Evolutionary conservation across 2,113 vertebrate genomes (phyloP), one percentile per base, ranked within the genome.

Genomic region (Danionella cerebrum): DNA sequence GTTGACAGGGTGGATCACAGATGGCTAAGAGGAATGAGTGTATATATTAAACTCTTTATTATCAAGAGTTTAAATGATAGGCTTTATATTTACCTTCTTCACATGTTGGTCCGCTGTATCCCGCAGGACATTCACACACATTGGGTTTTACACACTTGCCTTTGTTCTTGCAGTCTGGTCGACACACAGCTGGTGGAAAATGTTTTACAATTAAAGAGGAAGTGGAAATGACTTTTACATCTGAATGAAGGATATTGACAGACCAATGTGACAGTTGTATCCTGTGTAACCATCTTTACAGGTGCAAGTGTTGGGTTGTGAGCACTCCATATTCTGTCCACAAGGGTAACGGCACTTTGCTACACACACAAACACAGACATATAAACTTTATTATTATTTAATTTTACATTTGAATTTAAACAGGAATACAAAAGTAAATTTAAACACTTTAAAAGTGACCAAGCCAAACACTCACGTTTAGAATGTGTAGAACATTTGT

Each of bases 241-340:
- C 11, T 21, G 12, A 18, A 12, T 45, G 13, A 39, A 13, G 11
- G n/a, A 22, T 45, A 4, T 6, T 7, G 22, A 47, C 90, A 88
- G 76, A 96, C 92, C 91, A 0, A 85, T 84, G 45, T 90, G 90
- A 66, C 93, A 96, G 81, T 76, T 87, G 78, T 89, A 90, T 16
- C 92, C 91, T 4, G 85, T 81, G 69, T 92, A 97, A 50, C 93
- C 93, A 38, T 86, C 75, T 75, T 84, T 93, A 78, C 91, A 96
- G 71, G 83, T 90, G 76, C 94, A 96, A 67, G 88, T 85, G 79
- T 93, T 91, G 45, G 91, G 92, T 41, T 85, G 85, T 27, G 87
- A 78, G 69, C 91, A 96, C 57, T 91, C 89, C 88, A 90, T 93
- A 69, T 90, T 93, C 80, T 74, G 87, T 52, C 92, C 91, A 75